Evolutionary conservation across 2,888 invertebrate genomes (phyloP), one percentile per base, ranked within the genome.

Genomic region (Cryptophagus acutangulus): DNA sequence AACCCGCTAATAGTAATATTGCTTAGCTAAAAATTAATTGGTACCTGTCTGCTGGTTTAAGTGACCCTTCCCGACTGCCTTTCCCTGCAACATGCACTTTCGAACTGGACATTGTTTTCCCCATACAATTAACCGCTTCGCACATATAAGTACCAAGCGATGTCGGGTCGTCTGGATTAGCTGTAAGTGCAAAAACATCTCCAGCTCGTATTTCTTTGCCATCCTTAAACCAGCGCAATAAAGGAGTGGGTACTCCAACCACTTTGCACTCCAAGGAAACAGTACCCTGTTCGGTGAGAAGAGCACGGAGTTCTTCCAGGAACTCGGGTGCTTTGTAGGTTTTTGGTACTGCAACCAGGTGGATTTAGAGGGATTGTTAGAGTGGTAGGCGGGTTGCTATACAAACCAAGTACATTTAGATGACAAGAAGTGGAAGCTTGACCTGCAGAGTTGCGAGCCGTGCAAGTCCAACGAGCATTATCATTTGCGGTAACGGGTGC

Each of bases 211-310:
- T 91, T 67, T 89, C 89, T 48, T 83, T 80, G 44, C 85, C 84
- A 66, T 90, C 91, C 74, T 91, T 86, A 66, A 80, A 85, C 84
- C 84, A 84, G 51, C 74, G 71, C 29, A 80, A 59, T 10, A 74
- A 66, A 0, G 81, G 81, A 1, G 89, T 88, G 1, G 92, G 91
- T n/a, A 89, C 86, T 10, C 91, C 91, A 36, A 90, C 82, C 13
- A 90, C 90, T 67, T 92, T 92, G 66, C 93, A 93, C 67, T 91
- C 90, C 48, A 94, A 72, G 0, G 89, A 87, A 8, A 93, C 93
- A 0, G 88, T 88, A 28, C 92, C 92, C 55, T 87, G 85, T 62
- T 88, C 87, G 0, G 90, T 91, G 17, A 90, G 76, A 43, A 89
- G 74, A 1, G 91, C 88, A 17, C 82, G 78, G 9, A 93, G 74